Evolutionary conservation across 2,113 vertebrate genomes (phyloP), one percentile per base, ranked within the genome.

Genomic region (Chaetops frenatus): DNA sequence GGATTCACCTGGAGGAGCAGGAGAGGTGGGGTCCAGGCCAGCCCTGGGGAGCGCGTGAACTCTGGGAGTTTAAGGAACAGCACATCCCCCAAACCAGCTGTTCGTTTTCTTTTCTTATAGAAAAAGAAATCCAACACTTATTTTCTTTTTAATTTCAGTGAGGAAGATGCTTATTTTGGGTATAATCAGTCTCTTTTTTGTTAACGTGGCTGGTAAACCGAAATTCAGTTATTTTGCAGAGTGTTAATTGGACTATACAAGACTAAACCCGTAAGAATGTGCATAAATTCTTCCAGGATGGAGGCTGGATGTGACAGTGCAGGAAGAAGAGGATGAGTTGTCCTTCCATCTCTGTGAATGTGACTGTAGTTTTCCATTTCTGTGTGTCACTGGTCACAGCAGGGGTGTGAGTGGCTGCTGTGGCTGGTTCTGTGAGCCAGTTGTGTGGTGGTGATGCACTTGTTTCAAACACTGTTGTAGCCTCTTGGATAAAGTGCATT

Each of bases 31-130:
- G 6, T 71, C 70, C 38, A 81, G 36, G 60, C 65, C 71, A 78
- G 74, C 73, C 65, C 42, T 11, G 47, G 65, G 80, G 81, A 79
- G 24, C 23, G 2, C 0, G 8, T 3, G 3, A 92, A 88, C 82
- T 69, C 92, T 5, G 12, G 56, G 90, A 85, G 74, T 47, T 85
- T 72, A 56, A 70, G 73, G 90, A 89, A 89, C 85, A 95, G 87
- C 93, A 62, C 28, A 9, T 31, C 81, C 92, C 69, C 65, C 15
- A 48, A 84, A 31, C 4, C 90, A 66, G 84, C 95, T 95, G 88
- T 81, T 92, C 42, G 0, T 92, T 93, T 93, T 73, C 81, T 94
- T 96, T 96, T 94, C 92, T 96, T 93, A 95, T 86, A 95, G 92
- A 87, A 96, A 95, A 96, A 88, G 61, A 58, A 29, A 56, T 13